These are phyloP conservation scores for Brachypalpus laphriformis DNA, from an alignment of 2,888 invertebrate genomes.

Conservation along the genomic window DNA sequence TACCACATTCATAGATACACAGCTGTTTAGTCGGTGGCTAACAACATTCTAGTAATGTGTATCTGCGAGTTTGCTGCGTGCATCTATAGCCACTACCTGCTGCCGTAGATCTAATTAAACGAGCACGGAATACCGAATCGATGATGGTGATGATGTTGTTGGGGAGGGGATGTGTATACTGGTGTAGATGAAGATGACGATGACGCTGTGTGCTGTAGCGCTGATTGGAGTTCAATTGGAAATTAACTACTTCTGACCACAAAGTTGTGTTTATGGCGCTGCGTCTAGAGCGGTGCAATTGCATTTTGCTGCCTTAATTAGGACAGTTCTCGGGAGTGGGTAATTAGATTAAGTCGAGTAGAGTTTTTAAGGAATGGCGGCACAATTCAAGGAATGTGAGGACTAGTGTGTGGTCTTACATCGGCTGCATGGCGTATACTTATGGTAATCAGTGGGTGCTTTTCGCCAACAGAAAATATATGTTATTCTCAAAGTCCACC, in stretches of 20 bases:
- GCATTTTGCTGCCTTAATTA: conserved; percentile 22
- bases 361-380: not conserved
- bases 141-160: conserved; percentile 27
- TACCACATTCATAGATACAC: conserved; percentile 35
- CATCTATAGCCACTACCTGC: not conserved
- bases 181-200: not conserved
- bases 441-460: not conserved
- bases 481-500: not conserved
- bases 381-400: not conserved
- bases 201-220: not conserved
- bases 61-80: conserved; percentile 15
- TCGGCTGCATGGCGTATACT: not conserved
- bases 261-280: conserved; percentile 28
- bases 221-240: conserved; percentile 35
- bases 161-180: not conserved
- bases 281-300: not conserved
- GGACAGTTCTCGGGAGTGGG: conserved; percentile 13
- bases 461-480: not conserved
- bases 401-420: conserved; percentile 9
- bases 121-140: conserved; percentile 58
- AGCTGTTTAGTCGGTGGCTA: conserved; percentile 23
- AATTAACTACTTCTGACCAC: conserved; percentile 51
- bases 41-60: conserved; percentile 47
- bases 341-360: conserved; percentile 28
- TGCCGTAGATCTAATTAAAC: conserved; percentile 60